Evolutionary conservation across 2,797 vertebrate species (phyloP), one percentile per base, ranked within the genome.

Genomic region (Artibeus jamaicensis): DNA sequence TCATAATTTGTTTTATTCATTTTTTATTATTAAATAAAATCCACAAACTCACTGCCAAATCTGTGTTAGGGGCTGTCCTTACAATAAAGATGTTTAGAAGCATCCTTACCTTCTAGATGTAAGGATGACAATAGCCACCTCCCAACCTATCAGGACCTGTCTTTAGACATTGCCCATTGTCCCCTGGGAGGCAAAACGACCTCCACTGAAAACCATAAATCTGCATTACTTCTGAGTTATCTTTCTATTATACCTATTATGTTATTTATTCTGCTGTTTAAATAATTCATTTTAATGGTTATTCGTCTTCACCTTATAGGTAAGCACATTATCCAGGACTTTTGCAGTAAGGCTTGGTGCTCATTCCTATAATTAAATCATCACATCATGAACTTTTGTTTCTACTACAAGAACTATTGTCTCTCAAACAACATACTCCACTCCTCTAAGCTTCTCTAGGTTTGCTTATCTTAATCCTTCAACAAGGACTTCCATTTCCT

Each of bases 21-120:
- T 46, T 76, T 77, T 94, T 4, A 86, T 65, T 89, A 86, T n/a
- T 65, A 77, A 92, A 57, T 92, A 94, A 86, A 70, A 77, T 70
- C 32, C 50, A 81, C 5, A 6, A 21, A 76, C 14, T 88, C 3
- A n/a, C 18, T 68, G 48, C 32, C 32, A 10, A 59, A 29, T 62
- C 93, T 81, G 15, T 14, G 50, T 22, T 48, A 16, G 53, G 4
- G 32, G 2, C 29, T 73, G 18, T 62, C 21, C 53, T 82, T 39
- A 57, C 21, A 29, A 50, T 68, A 18, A 19, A n/a, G 14, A 65
- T 70, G 39, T n/a, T 83, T 42, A 87, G 83, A 59, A 84, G 7
- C 15, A 84, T 6, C 0, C 3, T 22, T 59, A 32, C 32, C 34
- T 1, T 7, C 10, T 57, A 59, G 26, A n/a, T n/a, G n/a, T n/a